phyloP scores from a whole-genome alignment of 2,888 invertebrate genomes.

The Aphodius granarius region DNA sequence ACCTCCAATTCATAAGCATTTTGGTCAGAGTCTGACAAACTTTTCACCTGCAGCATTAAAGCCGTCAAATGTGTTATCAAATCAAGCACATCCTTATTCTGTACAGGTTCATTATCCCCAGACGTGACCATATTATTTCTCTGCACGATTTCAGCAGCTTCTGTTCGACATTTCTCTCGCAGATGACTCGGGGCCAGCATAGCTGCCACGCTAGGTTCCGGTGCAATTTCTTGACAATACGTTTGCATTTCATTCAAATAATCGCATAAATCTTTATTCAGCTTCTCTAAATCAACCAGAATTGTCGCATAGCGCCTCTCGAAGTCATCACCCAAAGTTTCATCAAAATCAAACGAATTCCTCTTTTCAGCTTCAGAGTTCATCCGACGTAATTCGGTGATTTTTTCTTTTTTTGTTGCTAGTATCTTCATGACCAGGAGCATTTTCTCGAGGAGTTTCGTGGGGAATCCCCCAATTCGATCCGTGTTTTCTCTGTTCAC shows the following conservation, averaged over 20 bases:
- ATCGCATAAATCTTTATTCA: slow-evolving; percentile 86
- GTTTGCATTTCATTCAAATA: slow-evolving; percentile 84
- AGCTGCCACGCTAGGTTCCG: slow-evolving; percentile 82
- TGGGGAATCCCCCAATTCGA: slow-evolving; percentile 79
- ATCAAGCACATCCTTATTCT: slow-evolving; percentile 66
- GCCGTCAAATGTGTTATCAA: slow-evolving; percentile 88
- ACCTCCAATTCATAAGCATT: slow-evolving; percentile 91
- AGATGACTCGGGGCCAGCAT: slow-evolving; percentile 88
- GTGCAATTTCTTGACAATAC: slow-evolving; percentile 83
- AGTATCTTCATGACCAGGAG: slow-evolving; percentile 86
- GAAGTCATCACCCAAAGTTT: slow-evolving; percentile 75
- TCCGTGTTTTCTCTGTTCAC: slow-evolving; percentile 54
- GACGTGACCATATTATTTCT: slow-evolving; percentile 66
- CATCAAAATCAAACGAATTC: slow-evolving; percentile 74
- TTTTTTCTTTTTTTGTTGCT: slow-evolving; percentile 77
- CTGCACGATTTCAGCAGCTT: slow-evolving; percentile 79
- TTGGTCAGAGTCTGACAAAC: slow-evolving; percentile 75
- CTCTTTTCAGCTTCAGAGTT: slow-evolving; percentile 89
- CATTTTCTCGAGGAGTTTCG: slow-evolving; percentile 81
- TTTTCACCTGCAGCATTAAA: slow-evolving; percentile 84
- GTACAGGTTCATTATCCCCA: slow-evolving; percentile 56
- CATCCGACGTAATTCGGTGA: slow-evolving; percentile 79
- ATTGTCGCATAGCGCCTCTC: slow-evolving; percentile 86
- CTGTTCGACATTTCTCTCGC: slow-evolving; percentile 83
- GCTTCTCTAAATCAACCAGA: slow-evolving; percentile 86